These are phyloP conservation scores for Stegophylla sp. DNA, from an alignment of 2,888 invertebrate species.

Conservation along the genomic window DNA sequence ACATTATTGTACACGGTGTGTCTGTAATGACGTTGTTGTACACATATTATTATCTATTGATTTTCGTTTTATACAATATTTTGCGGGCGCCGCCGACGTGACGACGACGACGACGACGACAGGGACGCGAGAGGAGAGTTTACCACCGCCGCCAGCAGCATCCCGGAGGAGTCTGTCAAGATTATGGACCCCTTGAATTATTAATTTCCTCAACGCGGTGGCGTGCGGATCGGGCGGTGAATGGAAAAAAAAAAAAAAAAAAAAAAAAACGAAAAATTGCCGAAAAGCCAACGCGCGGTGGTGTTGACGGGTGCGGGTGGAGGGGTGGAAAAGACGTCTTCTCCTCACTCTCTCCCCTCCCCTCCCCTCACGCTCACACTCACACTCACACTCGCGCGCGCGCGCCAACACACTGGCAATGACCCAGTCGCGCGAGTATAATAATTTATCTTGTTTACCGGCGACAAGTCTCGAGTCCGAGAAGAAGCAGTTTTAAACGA, in stretches of 20 bases:
- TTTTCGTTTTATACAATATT: conserved; percentile 39
- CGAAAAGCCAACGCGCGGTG: conserved; percentile 21
- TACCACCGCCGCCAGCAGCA: background rate
- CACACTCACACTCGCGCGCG: background rate
- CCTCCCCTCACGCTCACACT: background rate
- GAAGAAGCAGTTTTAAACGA: conserved; percentile 50
- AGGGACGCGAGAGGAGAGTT: background rate
- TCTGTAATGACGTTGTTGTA: background rate
- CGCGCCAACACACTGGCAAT: background rate
- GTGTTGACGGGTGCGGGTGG: background rate
- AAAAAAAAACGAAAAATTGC: background rate
- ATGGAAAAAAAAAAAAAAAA: background rate
- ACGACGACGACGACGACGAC: background rate
- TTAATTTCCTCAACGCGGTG: conserved; percentile 5
- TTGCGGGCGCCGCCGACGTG: conserved; percentile 29
- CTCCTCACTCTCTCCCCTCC: background rate
- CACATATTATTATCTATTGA: conserved; percentile 12
- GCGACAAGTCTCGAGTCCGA: conserved; percentile 57
- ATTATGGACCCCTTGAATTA: conserved; percentile 47
- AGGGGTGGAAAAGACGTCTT: background rate
- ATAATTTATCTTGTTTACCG: conserved; percentile 59
- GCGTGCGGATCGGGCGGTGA: conserved; percentile 1
- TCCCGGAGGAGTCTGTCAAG: conserved; percentile 24
- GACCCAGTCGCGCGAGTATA: conserved; percentile 35
- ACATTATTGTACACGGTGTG: background rate